Evolutionary conservation across 1,140 invertebrate genomes (phyloP), one percentile per base, ranked within the genome.

Genomic region (Meloidogyne exigua): DNA sequence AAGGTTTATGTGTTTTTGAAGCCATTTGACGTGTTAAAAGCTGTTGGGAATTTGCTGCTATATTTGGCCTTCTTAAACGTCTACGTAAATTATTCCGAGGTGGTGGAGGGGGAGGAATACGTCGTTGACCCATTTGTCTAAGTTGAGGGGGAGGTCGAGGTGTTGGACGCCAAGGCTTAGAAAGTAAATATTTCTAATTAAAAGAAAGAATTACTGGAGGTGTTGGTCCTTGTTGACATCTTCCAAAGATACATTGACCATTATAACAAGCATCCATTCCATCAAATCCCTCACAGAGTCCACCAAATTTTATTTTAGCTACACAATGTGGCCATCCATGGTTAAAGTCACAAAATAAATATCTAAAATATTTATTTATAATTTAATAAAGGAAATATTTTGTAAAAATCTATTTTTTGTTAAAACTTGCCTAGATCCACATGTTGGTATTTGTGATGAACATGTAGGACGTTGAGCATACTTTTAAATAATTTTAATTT

Each of bases 281-380:
- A 65, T 88, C 83, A 77, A 87, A 87, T 39, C 85, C 85, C 13
- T 57, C 42, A 63, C 85, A 87, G 13, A 77, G 70, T 57, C 85
- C 85, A 64, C 82, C 82, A 25, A 86, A 32, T 65, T 87, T 86
- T 7, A 87, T 77, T 73, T 87, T 88, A n/a, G 86, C 81, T 25
- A 87, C 85, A 78, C 85, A 87, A 74, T 88, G 86, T 7, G 85
- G 86, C 42, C 71, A 82, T 23, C 77, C 79, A 39, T 72, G 68
- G 18, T 81, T 49, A 65, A 79, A 82, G 69, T 87, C 85, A 68
- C 85, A 87, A 79, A 87, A 87, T 13, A 87, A 73, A 70, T 87
- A 87, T 32, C 75, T 64, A n/a, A n/a, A 67, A 0, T 7, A 9
- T 23, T 65, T 62, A 49, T 62, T 4, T 10, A 12, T 64, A n/a